Percentiles rank a stretch among this genome's conserved stretches.
Evolutionary conservation across 1,140 invertebrate species (phyloP).

Genomic region (Apis cerana): DNA sequence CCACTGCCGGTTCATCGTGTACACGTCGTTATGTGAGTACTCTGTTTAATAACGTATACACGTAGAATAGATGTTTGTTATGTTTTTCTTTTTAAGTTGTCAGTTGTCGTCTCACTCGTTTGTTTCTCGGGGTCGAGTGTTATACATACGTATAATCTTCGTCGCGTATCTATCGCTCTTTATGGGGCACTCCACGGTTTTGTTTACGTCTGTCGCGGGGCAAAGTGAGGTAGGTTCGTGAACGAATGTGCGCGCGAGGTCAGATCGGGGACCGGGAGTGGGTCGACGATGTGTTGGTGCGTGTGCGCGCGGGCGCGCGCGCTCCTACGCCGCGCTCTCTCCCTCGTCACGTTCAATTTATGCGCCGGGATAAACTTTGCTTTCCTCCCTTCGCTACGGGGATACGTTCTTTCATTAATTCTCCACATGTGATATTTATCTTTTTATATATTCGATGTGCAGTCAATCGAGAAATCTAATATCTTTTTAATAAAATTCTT

Average conservation of each 20-base stretch:
- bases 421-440: neutral
- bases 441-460: neutral
- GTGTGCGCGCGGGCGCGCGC: neutral
- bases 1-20: slow-evolving; percentile 37
- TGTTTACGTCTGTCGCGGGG: slow-evolving; percentile 65
- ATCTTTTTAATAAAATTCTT: too few species aligned
- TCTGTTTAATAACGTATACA: neutral
- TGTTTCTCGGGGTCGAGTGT: too few species aligned
- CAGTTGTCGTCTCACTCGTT: too few species aligned
- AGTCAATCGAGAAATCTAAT: too few species aligned
- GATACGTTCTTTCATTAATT: slow-evolving; percentile 2
- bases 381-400: neutral
- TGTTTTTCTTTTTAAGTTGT: too few species aligned
- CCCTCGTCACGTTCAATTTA: slow-evolving; percentile 24
- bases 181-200: slow-evolving; percentile 53
- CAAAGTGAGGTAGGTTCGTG: slow-evolving; percentile 71
- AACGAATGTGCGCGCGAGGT: slow-evolving; percentile 66
- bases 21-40: slow-evolving; percentile 50
- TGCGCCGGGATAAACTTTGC: slow-evolving; percentile 13
- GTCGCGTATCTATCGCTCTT: neutral
- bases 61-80: too few species aligned
- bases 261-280: slow-evolving; percentile 50
- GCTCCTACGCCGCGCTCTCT: neutral
- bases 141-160: too few species aligned
- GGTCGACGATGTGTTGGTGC: slow-evolving; percentile 38